These are phyloP conservation scores for Drosophila suzukii DNA, from an alignment of 1,140 invertebrate species.

Conservation along the genomic window DNA sequence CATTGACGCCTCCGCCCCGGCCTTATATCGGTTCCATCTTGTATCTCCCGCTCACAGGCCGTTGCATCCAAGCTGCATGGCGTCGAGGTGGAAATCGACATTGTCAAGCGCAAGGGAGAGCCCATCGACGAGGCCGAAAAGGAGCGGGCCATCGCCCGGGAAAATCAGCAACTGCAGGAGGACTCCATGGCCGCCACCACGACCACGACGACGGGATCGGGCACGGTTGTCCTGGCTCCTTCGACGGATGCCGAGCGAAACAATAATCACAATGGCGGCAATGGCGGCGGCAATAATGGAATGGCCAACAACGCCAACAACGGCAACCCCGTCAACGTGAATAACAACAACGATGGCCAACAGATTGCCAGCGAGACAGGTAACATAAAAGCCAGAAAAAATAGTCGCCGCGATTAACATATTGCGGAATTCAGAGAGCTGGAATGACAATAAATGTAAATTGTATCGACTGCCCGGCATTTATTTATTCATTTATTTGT, in stretches of 20 bases:
- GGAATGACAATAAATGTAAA: conserved; percentile 40
- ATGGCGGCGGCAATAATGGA: conserved; percentile 62
- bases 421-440: conserved; percentile 27
- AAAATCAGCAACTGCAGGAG: conserved; percentile 62
- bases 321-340: conserved; percentile 46
- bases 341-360: conserved; percentile 78
- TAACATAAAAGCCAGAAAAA: conserved; percentile 24
- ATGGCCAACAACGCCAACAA: conserved; percentile 29
- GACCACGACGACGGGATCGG: conserved; percentile 20
- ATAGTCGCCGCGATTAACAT: conserved; percentile 31
- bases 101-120: conserved; percentile 93
- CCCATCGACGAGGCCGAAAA: conserved; percentile 83
- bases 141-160: conserved; percentile 66
- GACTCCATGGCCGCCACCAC: conserved; percentile 33
- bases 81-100: conserved; percentile 95
- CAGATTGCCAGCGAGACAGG: conserved; percentile 65
- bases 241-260: conserved; percentile 60
- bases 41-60: conserved; percentile 86
- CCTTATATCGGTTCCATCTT: conserved; percentile 4
- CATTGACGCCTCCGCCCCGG: conserved; percentile 10
- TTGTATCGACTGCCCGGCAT: conserved; percentile 33
- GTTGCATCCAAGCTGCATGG: conserved; percentile 96
- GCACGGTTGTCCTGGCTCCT: conserved; percentile 22
- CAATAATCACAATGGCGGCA: conserved; percentile 75
- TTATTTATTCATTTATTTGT: conserved; percentile 39